Evolutionary conservation across 1,140 invertebrate genomes (phyloP).

Genomic region (Olivierus martensii): DNA sequence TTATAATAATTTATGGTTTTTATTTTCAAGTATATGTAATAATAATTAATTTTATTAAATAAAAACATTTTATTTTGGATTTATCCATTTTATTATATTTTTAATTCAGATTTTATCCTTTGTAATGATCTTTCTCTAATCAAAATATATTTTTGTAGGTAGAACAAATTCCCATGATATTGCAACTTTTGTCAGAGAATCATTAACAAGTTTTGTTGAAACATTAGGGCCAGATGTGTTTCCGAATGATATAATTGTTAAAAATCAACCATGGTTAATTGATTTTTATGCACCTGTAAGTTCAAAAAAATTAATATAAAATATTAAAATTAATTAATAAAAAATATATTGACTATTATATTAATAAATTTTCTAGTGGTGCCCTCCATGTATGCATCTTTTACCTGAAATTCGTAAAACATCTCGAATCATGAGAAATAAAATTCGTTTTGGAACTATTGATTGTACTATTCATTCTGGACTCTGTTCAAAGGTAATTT

Average conservation of each 20-base stretch:
- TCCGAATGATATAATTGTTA: slow-evolving; percentile 28
- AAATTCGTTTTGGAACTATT: slow-evolving; percentile 47
- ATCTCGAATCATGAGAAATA: slow-evolving; percentile 33
- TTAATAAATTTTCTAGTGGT: slow-evolving; percentile 38
- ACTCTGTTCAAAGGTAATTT: slow-evolving; percentile 30
- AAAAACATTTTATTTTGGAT: too few species aligned
- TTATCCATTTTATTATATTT: too few species aligned
- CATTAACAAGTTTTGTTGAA: slow-evolving; percentile 43
- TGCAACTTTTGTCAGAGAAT: slow-evolving; percentile 49
- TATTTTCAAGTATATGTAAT: too few species aligned
- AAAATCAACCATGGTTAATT: slow-evolving; percentile 45
- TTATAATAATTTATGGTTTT: too few species aligned
- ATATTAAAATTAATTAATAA: too few species aligned
- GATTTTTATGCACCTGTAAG: slow-evolving; percentile 60
- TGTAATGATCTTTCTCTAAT: too few species aligned
- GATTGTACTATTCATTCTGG: slow-evolving; percentile 36
- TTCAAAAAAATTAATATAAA: slow-evolving; percentile 1
- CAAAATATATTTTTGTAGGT: slow-evolving; percentile 28
- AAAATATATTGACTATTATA: too few species aligned
- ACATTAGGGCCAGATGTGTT: slow-evolving; percentile 46
- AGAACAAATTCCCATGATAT: slow-evolving; percentile 47
- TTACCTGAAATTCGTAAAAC: slow-evolving; percentile 56
- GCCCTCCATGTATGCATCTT: slow-evolving; percentile 61
- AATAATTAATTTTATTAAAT: too few species aligned
- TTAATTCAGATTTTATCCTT: too few species aligned